Conservation (phyloP, 64 coral and sea anemone species). For the Trachythela sp. region DNA sequence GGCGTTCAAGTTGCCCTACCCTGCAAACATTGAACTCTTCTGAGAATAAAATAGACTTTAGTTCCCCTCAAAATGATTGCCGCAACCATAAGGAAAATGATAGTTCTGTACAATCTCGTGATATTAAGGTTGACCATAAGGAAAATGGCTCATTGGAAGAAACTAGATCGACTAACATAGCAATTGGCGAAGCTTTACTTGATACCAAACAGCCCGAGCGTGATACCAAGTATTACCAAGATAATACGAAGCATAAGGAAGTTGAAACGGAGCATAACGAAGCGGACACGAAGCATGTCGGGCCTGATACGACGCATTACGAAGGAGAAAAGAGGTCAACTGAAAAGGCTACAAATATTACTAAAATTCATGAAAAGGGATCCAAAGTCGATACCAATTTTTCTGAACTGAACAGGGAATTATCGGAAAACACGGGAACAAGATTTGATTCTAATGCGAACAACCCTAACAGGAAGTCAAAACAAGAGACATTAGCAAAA, state of each 20-base stretch:
- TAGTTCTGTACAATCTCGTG: no score
- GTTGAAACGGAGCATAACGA: not conserved
- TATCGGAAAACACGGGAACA: no score
- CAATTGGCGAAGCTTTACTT: not conserved
- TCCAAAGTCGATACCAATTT: no score
- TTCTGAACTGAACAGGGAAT: not conserved
- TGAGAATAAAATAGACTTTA: not conserved
- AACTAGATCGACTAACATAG: not conserved
- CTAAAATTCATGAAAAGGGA: no score
- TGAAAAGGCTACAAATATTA: not conserved
- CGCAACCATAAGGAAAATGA: no score
- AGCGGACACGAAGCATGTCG: not conserved
- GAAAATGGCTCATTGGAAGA: no score
- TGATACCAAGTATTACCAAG: not conserved
- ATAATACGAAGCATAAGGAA: not conserved
- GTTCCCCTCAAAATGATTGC: not conserved
- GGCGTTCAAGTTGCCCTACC: not conserved
- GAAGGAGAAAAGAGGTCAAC: not conserved
- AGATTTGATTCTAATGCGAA: no score
- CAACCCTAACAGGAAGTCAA: not conserved
- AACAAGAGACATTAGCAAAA: not conserved
- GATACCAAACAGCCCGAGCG: not conserved
- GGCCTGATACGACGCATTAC: not conserved
- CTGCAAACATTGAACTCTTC: not conserved
- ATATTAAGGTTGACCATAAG: no score